phyloP scores from a whole-genome alignment of 2,888 invertebrate genomes.

The Alsophila aescularia region DNA sequence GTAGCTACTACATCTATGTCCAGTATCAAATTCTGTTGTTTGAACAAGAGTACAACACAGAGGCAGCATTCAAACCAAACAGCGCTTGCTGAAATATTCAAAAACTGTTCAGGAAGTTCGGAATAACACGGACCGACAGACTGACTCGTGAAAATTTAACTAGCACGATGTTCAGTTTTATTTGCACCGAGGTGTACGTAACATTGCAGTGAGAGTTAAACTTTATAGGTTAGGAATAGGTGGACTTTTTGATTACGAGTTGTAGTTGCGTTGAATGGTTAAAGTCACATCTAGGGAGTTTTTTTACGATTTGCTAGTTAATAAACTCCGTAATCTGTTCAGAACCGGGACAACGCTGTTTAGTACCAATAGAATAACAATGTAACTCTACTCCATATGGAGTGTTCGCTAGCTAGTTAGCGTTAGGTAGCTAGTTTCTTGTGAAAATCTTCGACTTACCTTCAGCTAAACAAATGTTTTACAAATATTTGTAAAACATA shows the following conservation, averaged over 20 bases:
- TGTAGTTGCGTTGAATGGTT: background rate
- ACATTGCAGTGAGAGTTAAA: conserved; percentile 22
- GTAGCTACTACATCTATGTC: no score
- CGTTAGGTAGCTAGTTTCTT: no score
- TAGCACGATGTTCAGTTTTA: conserved; percentile 60
- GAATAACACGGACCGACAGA: conserved; percentile 44
- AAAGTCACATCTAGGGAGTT: no score
- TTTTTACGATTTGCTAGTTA: no score
- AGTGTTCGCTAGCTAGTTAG: no score
- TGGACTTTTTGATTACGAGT: background rate
- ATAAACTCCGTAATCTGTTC: no score
- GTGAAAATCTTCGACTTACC: no score
- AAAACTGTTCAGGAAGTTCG: conserved; percentile 45
- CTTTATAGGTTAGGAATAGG: conserved; percentile 14
- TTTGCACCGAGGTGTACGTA: conserved; percentile 61
- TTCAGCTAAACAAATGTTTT: no score
- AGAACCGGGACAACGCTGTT: no score
- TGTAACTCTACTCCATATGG: no score
- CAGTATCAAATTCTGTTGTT: conserved; percentile 15
- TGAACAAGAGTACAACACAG: conserved; percentile 28
- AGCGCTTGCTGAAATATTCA: conserved; percentile 47
- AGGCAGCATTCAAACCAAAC: conserved; percentile 37
- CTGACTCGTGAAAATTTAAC: conserved; percentile 71
- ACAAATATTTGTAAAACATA: no score
- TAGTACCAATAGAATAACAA: no score